A percentile compares a stretch with the other conserved stretches of the same genome.
phyloP scores from a whole-genome alignment of 2,113 vertebrate genomes.

The Canis aureus region DNA sequence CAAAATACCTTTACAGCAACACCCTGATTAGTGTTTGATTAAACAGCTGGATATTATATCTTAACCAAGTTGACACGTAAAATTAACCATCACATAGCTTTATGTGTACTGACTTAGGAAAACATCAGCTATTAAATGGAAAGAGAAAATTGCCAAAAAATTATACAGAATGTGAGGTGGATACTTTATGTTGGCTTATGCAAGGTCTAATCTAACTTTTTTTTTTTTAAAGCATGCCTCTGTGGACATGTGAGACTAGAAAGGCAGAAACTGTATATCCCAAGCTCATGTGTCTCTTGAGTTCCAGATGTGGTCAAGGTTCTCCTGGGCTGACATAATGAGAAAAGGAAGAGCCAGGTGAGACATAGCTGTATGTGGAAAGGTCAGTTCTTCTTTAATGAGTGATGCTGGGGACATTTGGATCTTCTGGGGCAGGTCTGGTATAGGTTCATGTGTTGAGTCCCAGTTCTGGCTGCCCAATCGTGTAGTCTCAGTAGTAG shows the following conservation, averaged over 20 bases:
- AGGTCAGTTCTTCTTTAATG: neutral
- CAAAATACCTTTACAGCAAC: neutral
- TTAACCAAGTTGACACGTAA: neutral
- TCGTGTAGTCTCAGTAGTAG: neutral
- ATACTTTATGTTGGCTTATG: neutral
- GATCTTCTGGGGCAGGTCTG: neutral
- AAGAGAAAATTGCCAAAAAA: neutral
- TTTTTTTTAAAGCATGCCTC: neutral
- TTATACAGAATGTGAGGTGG: neutral
- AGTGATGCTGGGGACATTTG: neutral
- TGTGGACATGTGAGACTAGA: neutral
- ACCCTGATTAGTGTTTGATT: constrained; percentile 15
- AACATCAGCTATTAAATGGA: neutral
- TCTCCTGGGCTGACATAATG: neutral
- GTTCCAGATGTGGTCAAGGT: neutral
- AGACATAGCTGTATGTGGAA: neutral
- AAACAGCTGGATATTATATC: neutral
- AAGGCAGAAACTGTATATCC: neutral
- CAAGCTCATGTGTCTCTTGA: neutral
- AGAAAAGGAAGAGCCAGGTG: neutral
- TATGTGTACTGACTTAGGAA: neutral
- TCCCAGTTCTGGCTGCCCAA: neutral
- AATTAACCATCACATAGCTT: neutral
- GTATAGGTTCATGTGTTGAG: neutral
- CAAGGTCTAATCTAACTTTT: neutral